These are phyloP conservation scores for Melieria omissa DNA, from an alignment of 2,888 invertebrate species.

Conservation along the genomic window DNA sequence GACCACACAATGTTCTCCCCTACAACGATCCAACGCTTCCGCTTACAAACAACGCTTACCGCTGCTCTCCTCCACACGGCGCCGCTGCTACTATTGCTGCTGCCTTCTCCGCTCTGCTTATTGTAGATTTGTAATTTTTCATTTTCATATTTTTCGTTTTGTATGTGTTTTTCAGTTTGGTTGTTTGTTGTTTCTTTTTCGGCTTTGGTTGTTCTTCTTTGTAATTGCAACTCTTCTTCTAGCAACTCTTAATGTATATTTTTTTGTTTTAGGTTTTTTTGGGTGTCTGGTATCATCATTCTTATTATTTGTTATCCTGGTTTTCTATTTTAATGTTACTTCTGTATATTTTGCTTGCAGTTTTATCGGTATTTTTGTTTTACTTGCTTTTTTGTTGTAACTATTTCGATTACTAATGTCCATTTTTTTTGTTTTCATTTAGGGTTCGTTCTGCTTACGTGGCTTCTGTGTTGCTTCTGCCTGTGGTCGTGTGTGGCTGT, in stretches of 20 bases:
- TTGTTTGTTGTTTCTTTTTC: slow-evolving; percentile 5
- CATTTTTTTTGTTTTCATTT: slow-evolving; percentile 13
- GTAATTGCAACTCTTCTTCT: slow-evolving; percentile 36
- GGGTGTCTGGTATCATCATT: background rate
- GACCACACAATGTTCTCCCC: too few species aligned
- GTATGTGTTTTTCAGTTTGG: slow-evolving; percentile 25
- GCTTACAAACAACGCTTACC: too few species aligned
- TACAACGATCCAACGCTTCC: too few species aligned
- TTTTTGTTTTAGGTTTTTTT: background rate
- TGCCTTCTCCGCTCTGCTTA: slow-evolving; percentile 7
- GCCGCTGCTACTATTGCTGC: background rate
- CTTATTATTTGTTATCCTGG: slow-evolving; percentile 13
- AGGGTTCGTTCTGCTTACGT: too few species aligned
- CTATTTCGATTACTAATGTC: slow-evolving; percentile 8
- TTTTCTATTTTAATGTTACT: slow-evolving; percentile 21
- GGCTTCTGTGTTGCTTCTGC: background rate
- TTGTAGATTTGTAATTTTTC: slow-evolving; percentile 17
- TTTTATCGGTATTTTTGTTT: slow-evolving; percentile 7
- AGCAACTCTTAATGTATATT: slow-evolving; percentile 41
- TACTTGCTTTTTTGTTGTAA: slow-evolving; percentile 7
- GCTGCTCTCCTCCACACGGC: too few species aligned
- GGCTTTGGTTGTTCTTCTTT: slow-evolving; percentile 13
- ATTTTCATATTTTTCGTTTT: slow-evolving; percentile 25
- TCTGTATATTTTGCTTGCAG: background rate
- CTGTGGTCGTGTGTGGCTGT: background rate